These are phyloP conservation scores for Argopecten irradians DNA, from an alignment of 1,140 invertebrate species.

Conservation along the genomic window DNA sequence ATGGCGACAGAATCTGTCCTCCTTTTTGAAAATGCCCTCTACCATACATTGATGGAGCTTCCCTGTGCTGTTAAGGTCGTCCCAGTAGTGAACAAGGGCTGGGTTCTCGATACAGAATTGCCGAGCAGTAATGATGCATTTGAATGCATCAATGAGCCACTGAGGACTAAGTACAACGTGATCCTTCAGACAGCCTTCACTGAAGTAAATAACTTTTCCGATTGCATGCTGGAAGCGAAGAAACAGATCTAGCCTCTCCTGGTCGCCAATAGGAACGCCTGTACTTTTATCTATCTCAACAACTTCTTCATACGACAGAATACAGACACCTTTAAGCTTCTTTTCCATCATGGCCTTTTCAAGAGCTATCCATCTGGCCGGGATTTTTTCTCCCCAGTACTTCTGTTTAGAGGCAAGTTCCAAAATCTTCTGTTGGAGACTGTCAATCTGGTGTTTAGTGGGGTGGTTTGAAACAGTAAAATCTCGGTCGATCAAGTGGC, in stretches of 20 bases:
- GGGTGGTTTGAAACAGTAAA: background rate
- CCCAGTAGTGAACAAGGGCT: background rate
- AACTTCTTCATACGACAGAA: slow-evolving; percentile 26
- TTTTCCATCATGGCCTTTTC: slow-evolving; percentile 29
- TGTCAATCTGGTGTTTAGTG: background rate
- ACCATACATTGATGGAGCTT: background rate
- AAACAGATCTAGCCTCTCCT: slow-evolving; percentile 39
- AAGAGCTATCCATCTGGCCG: slow-evolving; percentile 41
- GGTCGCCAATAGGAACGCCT: slow-evolving; percentile 24
- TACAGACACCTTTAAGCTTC: slow-evolving; percentile 13
- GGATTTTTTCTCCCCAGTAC: slow-evolving; percentile 30
- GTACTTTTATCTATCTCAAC: slow-evolving; percentile 23
- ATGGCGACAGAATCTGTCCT: background rate
- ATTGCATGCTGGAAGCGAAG: slow-evolving; percentile 42
- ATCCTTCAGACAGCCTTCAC: slow-evolving; percentile 34
- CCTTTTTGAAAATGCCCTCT: slow-evolving; percentile 6
- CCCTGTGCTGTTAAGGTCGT: background rate
- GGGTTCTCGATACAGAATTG: slow-evolving; percentile 17
- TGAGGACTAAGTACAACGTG: slow-evolving; percentile 37
- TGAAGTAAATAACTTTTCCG: slow-evolving; percentile 34
- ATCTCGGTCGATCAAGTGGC: background rate
- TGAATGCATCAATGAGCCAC: slow-evolving; percentile 43
- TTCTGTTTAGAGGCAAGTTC: slow-evolving; percentile 31
- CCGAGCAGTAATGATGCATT: slow-evolving; percentile 31
- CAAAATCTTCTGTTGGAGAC: slow-evolving; percentile 29